Percentiles rank a stretch among this genome's conserved stretches.
These are phyloP conservation scores for Epinotia demarniana DNA, from an alignment of 2,888 invertebrate genomes.

Conservation along the genomic window DNA sequence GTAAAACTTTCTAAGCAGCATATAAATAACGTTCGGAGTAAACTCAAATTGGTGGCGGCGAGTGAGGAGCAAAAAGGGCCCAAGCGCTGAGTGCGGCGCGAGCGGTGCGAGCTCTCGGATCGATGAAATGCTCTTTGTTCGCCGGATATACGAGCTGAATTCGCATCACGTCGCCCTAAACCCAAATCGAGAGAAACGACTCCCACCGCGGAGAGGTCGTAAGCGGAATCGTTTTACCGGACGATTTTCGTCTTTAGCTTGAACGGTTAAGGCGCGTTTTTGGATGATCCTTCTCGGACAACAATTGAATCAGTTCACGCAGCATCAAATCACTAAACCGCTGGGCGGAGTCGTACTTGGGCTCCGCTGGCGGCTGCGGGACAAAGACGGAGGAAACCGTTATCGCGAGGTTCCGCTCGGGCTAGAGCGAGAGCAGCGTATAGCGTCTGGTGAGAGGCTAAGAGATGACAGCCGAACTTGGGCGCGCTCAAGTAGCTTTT, in stretches of 20 bases:
- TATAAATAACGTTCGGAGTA: slow-evolving; percentile 79
- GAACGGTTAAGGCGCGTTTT: slow-evolving; percentile 78
- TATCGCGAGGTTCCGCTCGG: slow-evolving; percentile 52
- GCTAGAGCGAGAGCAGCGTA: slow-evolving; percentile 72
- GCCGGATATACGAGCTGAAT: slow-evolving; percentile 81
- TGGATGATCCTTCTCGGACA: slow-evolving; percentile 67
- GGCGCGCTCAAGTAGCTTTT: slow-evolving; percentile 78
- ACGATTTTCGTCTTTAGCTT: slow-evolving; percentile 81
- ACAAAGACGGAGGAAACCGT: slow-evolving; percentile 73
- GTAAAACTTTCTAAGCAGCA: slow-evolving; percentile 79
- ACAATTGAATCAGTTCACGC: slow-evolving; percentile 85
- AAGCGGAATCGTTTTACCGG: slow-evolving; percentile 79
- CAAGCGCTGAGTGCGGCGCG: slow-evolving; percentile 66
- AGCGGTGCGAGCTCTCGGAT: slow-evolving; percentile 62
- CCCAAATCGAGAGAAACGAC: slow-evolving; percentile 83
- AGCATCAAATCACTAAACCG: slow-evolving; percentile 85
- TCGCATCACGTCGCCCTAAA: slow-evolving; percentile 83
- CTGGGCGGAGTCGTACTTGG: slow-evolving; percentile 83
- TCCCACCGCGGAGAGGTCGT: slow-evolving; percentile 78
- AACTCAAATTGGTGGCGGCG: slow-evolving; percentile 72
- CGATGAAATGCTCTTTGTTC: slow-evolving; percentile 81
- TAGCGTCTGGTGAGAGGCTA: slow-evolving; percentile 66
- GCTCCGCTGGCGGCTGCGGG: slow-evolving; percentile 78
- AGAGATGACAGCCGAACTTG: slow-evolving; percentile 77
- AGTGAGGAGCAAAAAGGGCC: slow-evolving; percentile 62